Evolutionary conservation across 2,113 vertebrate genomes (phyloP), one percentile per base, ranked within the genome.

Genomic region (Phalacrocorax pelagicus): DNA sequence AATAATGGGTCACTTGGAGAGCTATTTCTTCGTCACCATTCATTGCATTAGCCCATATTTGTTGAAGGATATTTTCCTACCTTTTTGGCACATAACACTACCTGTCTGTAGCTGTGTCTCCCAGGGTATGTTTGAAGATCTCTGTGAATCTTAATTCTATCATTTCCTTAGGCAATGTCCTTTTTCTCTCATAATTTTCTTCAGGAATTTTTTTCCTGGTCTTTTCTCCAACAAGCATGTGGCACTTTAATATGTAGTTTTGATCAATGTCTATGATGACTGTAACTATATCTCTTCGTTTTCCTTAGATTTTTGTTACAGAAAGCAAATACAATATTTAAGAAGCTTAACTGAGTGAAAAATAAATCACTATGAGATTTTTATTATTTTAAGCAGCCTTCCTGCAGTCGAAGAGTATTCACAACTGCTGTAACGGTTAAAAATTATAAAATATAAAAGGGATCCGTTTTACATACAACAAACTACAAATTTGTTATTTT

Each of bases 1-100:
- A 77, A 8, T 32, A 55, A 51, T 3, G 10, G 12, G 10, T 38
- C 38, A 38, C 38, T 38, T 38, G 38, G n/a, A 86, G 22, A 62
- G 34, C 6, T 63, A 8, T 55, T 75, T 52, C 11, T 32, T 15
- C 36, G 10, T 77, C 21, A 34, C 10, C 23, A 65, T 51, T 27
- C 6, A 0, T 23, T 78, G 30, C 16, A 18, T 3, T 24, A 49
- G 14, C 20, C 16, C 0, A 0, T 26, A 26, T 47, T 30, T 84
- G 2, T 20, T 13, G 16, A 65, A 8, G 8, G 38, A 38, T 38
- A 38, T 38, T 38, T 38, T 38, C 38, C 38, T 38, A 38, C 38
- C 38, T 38, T 38, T 38, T 38, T 38, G 38, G 10, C 38, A 38
- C 38, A 38, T 38, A 38, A 38, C 38, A 38, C 38, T 38, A 38